These are phyloP conservation scores for Pollenia griseotomentosa DNA, from an alignment of 2,888 invertebrate genomes.

Conservation along the genomic window DNA sequence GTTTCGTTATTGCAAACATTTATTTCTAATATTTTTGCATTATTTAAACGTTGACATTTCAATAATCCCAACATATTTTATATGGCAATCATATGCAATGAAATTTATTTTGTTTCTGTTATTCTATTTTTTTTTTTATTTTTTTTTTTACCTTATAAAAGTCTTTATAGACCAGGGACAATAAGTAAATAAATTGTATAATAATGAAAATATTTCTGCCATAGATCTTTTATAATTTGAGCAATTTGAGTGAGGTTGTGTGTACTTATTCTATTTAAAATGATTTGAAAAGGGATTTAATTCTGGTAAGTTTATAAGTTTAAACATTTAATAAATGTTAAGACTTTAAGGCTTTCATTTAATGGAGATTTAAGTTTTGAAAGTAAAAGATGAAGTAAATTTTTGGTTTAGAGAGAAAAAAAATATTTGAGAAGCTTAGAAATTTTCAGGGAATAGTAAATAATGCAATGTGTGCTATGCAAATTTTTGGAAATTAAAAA, in stretches of 20 bases:
- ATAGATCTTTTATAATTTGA: conserved; percentile 32
- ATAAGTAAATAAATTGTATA: conserved; percentile 51
- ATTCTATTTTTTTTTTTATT: conserved; percentile 13
- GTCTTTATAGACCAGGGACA: conserved; percentile 13
- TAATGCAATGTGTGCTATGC: no score
- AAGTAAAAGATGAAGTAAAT: neutral
- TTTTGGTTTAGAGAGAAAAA: neutral
- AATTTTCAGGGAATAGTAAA: no score
- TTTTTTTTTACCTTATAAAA: neutral
- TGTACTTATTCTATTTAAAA: conserved; percentile 20
- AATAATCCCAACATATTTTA: conserved; percentile 73
- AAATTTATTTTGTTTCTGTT: conserved; percentile 62
- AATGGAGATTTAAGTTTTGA: conserved; percentile 10
- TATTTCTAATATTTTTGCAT: conserved; percentile 67
- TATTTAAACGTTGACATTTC: conserved; percentile 73
- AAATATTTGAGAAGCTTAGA: neutral
- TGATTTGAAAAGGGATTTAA: conserved; percentile 52
- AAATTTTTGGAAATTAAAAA: no score
- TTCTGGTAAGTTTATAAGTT: conserved; percentile 41
- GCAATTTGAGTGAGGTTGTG: neutral
- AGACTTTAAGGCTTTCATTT: conserved; percentile 36
- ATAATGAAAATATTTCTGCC: conserved; percentile 58
- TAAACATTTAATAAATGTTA: conserved; percentile 60
- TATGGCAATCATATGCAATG: conserved; percentile 70
- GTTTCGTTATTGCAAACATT: conserved; percentile 37